Evolutionary conservation across 2,888 invertebrate species (phyloP), one percentile per base, ranked within the genome.

Genomic region (Scaptomyza polygonia): DNA sequence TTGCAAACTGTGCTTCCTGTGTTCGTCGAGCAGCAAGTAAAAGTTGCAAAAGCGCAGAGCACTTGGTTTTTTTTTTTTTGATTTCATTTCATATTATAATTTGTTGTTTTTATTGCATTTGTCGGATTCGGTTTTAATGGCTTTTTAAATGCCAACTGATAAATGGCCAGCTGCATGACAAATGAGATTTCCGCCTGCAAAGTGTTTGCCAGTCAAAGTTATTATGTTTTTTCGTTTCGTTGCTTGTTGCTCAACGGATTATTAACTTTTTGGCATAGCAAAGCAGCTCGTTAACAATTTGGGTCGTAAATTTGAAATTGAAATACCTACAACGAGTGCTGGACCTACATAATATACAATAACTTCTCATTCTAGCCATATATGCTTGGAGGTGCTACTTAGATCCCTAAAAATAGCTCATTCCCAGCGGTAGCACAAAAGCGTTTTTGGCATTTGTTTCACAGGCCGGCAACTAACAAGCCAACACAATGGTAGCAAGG

Each of bases 61-160:
- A 21, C 39, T n/a, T n/a, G n/a, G n/a, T 36, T 57, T 53, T 61
- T 25, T 25, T 25, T 25, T 25, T 25, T 2, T 5, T 25, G 5
- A 5, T 5, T 25, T 25, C 43, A n/a, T 56, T 57, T 48, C 43
- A 52, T 47, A 42, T 47, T 52, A 54, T 67, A 48, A 54, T 51
- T 57, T 64, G 43, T 59, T 48, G 45, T 52, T 59, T 14, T 53
- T 68, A 62, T 74, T 65, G 58, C 64, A 66, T 84, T 75, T 70
- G 71, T 73, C 79, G 83, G 81, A 87, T 86, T 83, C 81, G 77
- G 75, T 86, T 89, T 88, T 88, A 89, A 88, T 89, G 89, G 88
- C 77, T 76, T 86, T 88, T 89, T 89, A 89, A 85, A 85, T 85
- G 82, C 86, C 82, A 77, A 77, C 86, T 86, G 84, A 85, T 83